A percentile compares a stretch with the other conserved stretches of the same genome.
These are phyloP conservation scores for Chloebia gouldiae DNA, from an alignment of 2,113 vertebrate species.

Conservation along the genomic window DNA sequence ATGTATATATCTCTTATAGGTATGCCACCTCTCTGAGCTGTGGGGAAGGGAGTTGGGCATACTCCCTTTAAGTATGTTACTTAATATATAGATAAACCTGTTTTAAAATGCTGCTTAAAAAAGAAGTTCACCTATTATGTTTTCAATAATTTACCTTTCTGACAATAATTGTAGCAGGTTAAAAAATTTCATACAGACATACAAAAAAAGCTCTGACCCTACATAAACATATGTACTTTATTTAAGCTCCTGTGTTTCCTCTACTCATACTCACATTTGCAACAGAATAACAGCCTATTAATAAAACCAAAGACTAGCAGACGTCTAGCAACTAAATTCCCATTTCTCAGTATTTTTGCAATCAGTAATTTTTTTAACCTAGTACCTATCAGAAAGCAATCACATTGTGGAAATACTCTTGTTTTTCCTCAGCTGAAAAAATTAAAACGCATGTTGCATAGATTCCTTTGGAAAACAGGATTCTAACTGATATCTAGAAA, in stretches of 20 bases:
- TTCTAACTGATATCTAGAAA: neutral
- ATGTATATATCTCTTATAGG: neutral
- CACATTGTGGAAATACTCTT: neutral
- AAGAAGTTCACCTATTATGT: neutral
- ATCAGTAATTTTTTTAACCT: neutral
- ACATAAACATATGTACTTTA: neutral
- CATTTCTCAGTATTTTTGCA: neutral
- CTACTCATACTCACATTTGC: neutral
- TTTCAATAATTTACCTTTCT: neutral
- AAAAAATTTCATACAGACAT: neutral
- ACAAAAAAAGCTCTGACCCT: neutral
- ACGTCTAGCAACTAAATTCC: neutral
- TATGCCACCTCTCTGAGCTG: neutral
- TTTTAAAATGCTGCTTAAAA: neutral
- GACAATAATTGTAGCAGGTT: neutral
- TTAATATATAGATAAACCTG: neutral
- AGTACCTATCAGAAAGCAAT: neutral
- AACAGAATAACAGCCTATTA: neutral
- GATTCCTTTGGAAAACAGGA: neutral
- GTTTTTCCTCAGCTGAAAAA: neutral
- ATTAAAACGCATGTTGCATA: neutral
- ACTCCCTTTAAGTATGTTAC: neutral
- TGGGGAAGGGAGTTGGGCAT: fast-evolving
- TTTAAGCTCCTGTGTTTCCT: neutral
- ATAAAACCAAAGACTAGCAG: neutral